Percentiles rank a stretch among this genome's conserved stretches.
phyloP scores from a whole-genome alignment of 2,113 vertebrate genomes.

The Poeciliopsis prolifica region DNA sequence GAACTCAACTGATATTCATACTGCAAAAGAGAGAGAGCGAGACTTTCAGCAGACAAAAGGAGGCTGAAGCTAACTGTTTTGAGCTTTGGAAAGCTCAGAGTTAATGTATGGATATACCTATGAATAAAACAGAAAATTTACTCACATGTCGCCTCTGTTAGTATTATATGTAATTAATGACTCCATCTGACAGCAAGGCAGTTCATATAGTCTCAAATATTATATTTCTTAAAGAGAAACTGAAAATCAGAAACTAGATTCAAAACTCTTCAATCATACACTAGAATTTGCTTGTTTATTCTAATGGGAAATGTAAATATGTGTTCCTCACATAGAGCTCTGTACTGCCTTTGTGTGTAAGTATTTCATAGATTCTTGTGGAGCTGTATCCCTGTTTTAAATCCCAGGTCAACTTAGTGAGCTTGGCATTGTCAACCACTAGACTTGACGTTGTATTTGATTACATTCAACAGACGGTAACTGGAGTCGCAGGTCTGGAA shows the following conservation, averaged over 20 bases:
- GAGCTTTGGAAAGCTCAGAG: neutral
- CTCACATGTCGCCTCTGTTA: no score
- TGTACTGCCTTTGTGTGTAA: neutral
- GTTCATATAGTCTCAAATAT: neutral
- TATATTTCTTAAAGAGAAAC: neutral
- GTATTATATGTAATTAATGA: neutral
- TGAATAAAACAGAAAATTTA: no score
- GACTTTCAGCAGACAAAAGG: no score
- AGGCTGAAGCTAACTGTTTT: neutral
- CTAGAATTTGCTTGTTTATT: neutral
- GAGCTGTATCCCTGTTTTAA: conserved; percentile 11
- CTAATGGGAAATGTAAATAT: neutral
- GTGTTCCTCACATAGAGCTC: neutral
- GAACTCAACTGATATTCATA: no score
- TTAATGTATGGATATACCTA: no score
- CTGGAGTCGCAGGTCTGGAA: conserved; percentile 40
- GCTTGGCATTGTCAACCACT: conserved; percentile 54
- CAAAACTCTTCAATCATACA: neutral
- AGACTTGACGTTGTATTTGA: conserved; percentile 47
- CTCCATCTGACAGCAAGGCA: neutral
- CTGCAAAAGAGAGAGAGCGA: no score
- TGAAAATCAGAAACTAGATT: neutral
- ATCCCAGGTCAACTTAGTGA: conserved; percentile 35
- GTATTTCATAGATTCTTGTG: neutral
- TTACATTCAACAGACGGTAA: conserved; percentile 65